phyloP scores from a whole-genome alignment of 2,888 invertebrate genomes.

The Spilarctia lutea region DNA sequence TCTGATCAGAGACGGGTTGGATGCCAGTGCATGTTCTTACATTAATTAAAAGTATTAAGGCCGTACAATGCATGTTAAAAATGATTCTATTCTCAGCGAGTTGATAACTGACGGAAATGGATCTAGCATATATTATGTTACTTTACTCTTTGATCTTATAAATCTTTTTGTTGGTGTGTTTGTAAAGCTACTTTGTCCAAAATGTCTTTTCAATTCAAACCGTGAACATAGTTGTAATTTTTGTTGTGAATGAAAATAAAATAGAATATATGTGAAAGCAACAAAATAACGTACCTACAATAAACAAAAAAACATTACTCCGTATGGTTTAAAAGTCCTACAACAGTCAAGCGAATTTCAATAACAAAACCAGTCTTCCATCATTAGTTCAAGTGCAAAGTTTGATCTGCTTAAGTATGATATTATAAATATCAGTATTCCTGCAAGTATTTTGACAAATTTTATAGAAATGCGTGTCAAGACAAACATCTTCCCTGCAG shows the following conservation, averaged over 20 bases:
- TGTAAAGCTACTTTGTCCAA: not conserved
- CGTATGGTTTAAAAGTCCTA: too few species aligned
- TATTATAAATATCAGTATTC: not conserved
- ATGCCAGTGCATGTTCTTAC: conserved; percentile 19
- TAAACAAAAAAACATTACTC: too few species aligned
- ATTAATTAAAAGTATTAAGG: conserved; percentile 10
- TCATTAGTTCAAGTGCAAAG: not conserved
- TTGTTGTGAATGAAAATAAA: not conserved
- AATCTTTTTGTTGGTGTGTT: not conserved
- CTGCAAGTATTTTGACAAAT: not conserved
- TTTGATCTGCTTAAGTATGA: not conserved
- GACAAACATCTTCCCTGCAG: not conserved
- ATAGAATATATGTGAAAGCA: not conserved
- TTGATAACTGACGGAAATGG: not conserved
- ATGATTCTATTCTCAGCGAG: not conserved
- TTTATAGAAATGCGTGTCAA: not conserved
- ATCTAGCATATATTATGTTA: not conserved
- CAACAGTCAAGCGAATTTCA: not conserved
- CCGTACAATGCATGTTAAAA: conserved; percentile 1
- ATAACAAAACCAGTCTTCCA: not conserved
- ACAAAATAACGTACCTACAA: not conserved
- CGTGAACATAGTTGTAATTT: not conserved
- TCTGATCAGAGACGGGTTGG: conserved; percentile 14
- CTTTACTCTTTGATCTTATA: not conserved
- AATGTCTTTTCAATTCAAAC: not conserved